phyloP scores from a whole-genome alignment of 2,797 vertebrate species.

The Merluccius polli region DNA sequence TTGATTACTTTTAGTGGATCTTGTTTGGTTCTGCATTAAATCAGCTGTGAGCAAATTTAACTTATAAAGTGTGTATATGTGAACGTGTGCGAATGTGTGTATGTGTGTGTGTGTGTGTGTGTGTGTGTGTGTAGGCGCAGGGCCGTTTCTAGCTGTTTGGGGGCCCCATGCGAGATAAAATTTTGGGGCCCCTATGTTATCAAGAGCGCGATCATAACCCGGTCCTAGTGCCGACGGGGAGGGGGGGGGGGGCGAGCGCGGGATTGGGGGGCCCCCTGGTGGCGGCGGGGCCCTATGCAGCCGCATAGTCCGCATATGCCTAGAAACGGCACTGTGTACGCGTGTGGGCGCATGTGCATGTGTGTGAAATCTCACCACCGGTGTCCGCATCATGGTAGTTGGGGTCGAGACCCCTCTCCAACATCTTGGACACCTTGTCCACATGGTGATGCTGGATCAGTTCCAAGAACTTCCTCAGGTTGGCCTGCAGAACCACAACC shows the following conservation, averaged over 20 bases:
- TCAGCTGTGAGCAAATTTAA: too few relatives aligned
- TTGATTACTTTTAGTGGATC: too few relatives aligned
- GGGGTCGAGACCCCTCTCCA: conserved; percentile 91
- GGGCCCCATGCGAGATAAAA: too few relatives aligned
- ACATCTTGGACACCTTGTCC: conserved; percentile 86
- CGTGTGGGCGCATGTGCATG: conserved; percentile 4
- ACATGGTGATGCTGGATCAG: conserved; percentile 82
- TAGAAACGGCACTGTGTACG: too few relatives aligned
- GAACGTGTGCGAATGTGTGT: neutral
- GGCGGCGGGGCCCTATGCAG: too few relatives aligned
- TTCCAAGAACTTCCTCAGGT: conserved; percentile 91
- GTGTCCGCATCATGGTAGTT: conserved; percentile 92
- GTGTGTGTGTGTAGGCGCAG: conserved; percentile 7
- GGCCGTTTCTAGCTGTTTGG: too few relatives aligned
- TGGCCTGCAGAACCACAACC: conserved; percentile 71
- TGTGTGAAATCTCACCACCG: conserved; percentile 74
- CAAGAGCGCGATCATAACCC: too few relatives aligned
- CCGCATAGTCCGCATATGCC: too few relatives aligned
- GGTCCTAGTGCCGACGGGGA: too few relatives aligned
- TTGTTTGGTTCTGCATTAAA: too few relatives aligned
- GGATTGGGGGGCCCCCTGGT: too few relatives aligned
- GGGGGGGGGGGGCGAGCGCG: neutral
- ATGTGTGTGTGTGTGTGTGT: neutral
- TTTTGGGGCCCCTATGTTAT: too few relatives aligned
- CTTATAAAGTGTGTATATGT: neutral